Evolutionary conservation across 2,113 vertebrate species (phyloP).

Genomic region (Burhinus oedicnemus): DNA sequence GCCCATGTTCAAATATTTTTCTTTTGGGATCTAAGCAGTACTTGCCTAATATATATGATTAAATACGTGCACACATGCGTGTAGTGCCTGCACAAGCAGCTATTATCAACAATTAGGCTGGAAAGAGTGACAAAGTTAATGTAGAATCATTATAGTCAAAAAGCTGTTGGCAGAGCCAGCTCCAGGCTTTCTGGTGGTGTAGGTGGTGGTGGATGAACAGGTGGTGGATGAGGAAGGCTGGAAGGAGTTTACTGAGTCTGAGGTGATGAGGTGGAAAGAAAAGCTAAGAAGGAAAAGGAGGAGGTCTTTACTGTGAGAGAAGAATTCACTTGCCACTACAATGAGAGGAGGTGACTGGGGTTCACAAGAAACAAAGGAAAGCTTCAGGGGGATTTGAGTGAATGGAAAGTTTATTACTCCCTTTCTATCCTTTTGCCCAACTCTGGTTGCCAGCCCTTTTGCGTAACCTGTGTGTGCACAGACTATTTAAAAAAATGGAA

Average conservation of each 20-base stretch:
- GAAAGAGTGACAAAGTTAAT: neutral
- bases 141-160: neutral
- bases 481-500: neutral
- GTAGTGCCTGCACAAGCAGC: neutral
- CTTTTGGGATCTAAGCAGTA: constrained; percentile 3
- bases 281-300: neutral
- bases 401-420: neutral
- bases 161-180: neutral
- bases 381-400: neutral
- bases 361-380: neutral
- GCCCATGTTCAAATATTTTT: constrained; percentile 28
- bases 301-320: neutral
- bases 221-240: neutral
- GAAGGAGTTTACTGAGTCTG: neutral
- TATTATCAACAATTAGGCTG: neutral
- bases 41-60: constrained; percentile 8
- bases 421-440: neutral
- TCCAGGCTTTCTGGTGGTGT: neutral
- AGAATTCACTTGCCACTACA: neutral
- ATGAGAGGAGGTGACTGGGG: neutral
- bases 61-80: neutral
- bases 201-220: neutral
- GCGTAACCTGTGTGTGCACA: neutral
- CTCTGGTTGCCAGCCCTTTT: neutral
- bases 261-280: neutral